Percentiles rank a stretch among this genome's conserved stretches.
These are phyloP conservation scores for Henricia sp. DNA, from an alignment of 53 echinoderm and acorn worm genomes.

Conservation along the genomic window DNA sequence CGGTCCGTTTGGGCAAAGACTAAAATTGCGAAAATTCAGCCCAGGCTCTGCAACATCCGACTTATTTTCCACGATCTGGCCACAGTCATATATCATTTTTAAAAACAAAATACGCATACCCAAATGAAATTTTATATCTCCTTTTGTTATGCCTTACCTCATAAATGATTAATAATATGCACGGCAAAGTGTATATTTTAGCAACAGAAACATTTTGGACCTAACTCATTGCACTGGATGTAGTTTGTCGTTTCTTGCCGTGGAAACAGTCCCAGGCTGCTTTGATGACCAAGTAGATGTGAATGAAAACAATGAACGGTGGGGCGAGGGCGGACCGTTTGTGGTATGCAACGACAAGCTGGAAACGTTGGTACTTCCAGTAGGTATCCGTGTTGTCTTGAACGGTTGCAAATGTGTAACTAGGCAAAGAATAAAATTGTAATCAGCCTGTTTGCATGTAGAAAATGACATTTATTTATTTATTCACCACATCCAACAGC, in stretches of 20 bases:
- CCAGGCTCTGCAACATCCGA: no score
- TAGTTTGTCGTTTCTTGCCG: background rate
- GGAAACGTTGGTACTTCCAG: constrained; percentile 79
- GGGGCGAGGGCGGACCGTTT: constrained; percentile 71
- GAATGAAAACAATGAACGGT: constrained; percentile 75
- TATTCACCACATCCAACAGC: no score
- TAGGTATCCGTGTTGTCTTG: constrained; percentile 78
- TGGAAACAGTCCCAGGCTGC: background rate
- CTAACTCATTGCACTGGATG: background rate
- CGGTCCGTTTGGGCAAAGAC: no score
- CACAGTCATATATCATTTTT: no score
- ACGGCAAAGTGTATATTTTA: background rate
- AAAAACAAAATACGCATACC: no score
- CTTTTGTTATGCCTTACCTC: background rate
- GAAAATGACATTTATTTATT: no score
- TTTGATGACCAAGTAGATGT: constrained; percentile 10
- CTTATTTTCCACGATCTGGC: no score
- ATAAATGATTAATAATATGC: background rate
- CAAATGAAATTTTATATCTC: background rate
- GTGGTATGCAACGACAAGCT: constrained; percentile 73
- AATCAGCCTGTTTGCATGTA: background rate
- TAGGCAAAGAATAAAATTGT: constrained; percentile 5
- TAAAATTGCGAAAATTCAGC: no score
- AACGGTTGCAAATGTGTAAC: constrained; percentile 74
- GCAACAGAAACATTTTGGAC: background rate